Conservation (phyloP, 30 jellyfish, hydroid and myxozoan genomes). For the Hydractinia symbiolongicarpus region DNA sequence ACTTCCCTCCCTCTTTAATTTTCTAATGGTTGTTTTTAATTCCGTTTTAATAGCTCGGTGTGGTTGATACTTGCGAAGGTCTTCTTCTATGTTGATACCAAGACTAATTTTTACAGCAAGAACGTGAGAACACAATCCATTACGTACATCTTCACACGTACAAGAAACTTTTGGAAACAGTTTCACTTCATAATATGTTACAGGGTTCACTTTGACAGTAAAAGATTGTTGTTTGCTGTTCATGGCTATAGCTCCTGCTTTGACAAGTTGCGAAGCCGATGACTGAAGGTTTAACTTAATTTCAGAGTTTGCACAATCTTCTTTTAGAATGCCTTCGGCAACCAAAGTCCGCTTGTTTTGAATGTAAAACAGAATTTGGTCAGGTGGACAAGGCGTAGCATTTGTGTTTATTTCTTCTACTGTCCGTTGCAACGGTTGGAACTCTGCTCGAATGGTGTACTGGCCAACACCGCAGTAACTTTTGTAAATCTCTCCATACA, state of each 20-base stretch:
- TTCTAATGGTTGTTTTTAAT: slow-evolving; percentile 3
- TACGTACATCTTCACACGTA: slow-evolving; percentile 65
- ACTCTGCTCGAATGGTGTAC: slow-evolving; percentile 50
- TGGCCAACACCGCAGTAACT: slow-evolving; percentile 59
- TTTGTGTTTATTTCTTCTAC: slow-evolving; percentile 40
- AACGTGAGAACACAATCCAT: slow-evolving; percentile 63
- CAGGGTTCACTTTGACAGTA: slow-evolving; percentile 40
- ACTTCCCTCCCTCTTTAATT: slow-evolving; percentile 27
- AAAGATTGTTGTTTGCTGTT: slow-evolving; percentile 34
- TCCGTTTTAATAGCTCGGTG: slow-evolving; percentile 21
- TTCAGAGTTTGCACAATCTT: slow-evolving; percentile 58
- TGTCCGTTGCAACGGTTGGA: slow-evolving; percentile 35
- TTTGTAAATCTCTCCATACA: slow-evolving; percentile 48
- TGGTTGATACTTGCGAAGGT: slow-evolving; percentile 47
- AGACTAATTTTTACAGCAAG: slow-evolving; percentile 82
- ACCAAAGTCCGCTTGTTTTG: slow-evolving; percentile 53
- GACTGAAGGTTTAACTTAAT: slow-evolving; percentile 48
- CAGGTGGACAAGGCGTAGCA: slow-evolving; percentile 74
- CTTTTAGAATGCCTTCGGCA: slow-evolving; percentile 53
- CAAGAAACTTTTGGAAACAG: slow-evolving; percentile 73
- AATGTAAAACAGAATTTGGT: slow-evolving; percentile 50
- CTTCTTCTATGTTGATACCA: slow-evolving; percentile 80
- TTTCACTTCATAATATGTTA: slow-evolving; percentile 44
- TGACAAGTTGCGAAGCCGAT: slow-evolving; percentile 39
- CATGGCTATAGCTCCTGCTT: slow-evolving; percentile 34